Evolutionary conservation across 2,888 invertebrate genomes (phyloP).

Genomic region (Thumatha senex): DNA sequence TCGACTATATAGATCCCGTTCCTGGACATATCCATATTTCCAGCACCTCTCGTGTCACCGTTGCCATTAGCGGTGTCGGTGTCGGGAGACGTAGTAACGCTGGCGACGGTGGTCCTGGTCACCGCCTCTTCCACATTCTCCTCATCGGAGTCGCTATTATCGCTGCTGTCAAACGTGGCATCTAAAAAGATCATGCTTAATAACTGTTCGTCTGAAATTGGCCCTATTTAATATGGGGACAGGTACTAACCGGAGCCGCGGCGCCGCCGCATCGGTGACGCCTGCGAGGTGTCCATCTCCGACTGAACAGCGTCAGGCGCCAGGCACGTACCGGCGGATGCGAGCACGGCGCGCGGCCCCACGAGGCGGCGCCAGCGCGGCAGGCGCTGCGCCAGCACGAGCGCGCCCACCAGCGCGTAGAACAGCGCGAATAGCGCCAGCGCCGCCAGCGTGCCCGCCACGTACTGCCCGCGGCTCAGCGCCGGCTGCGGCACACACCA

Average conservation of each 20-base stretch:
- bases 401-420: conserved; percentile 60
- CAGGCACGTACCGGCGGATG: conserved; percentile 9
- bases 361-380: conserved; percentile 51
- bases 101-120: conserved; percentile 16
- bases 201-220: too few species aligned
- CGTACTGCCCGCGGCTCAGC: conserved; percentile 61
- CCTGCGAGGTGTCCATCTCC: conserved; percentile 23
- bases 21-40: neutral
- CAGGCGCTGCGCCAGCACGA: conserved; percentile 67
- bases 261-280: conserved; percentile 35
- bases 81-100: conserved; percentile 8
- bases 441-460: conserved; percentile 48
- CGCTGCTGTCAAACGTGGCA: conserved; percentile 72
- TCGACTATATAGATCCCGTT: conserved; percentile 3
- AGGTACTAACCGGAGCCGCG: conserved; percentile 47
- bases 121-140: conserved; percentile 34
- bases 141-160: conserved; percentile 66
- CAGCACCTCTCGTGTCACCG: neutral
- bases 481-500: conserved; percentile 46
- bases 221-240: too few species aligned
- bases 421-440: conserved; percentile 56
- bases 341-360: conserved; percentile 59
- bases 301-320: conserved; percentile 19
- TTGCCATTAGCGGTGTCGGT: neutral
- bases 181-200: conserved; percentile 37